Percentiles rank a stretch among this genome's conserved stretches.
phyloP scores from a whole-genome alignment of 2,888 invertebrate genomes.

The Euplexia lucipara region DNA sequence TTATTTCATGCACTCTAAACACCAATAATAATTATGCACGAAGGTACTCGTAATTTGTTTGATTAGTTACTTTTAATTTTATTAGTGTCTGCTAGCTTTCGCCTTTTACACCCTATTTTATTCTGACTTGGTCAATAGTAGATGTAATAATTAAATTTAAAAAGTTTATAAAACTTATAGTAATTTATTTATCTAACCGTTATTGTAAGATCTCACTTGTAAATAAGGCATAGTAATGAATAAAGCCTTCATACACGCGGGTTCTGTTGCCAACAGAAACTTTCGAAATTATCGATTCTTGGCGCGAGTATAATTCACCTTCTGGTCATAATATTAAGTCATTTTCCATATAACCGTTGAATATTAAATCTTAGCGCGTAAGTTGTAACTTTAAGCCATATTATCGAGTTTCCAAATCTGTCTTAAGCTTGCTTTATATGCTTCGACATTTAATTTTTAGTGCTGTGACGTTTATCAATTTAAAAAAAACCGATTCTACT shows the following conservation, averaged over 20 bases:
- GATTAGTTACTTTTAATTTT: slow-evolving; percentile 55
- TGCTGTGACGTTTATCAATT: slow-evolving; percentile 44
- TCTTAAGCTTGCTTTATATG: slow-evolving; percentile 55
- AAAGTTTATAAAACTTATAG: slow-evolving; percentile 85
- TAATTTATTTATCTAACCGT: slow-evolving; percentile 73
- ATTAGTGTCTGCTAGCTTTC: slow-evolving; percentile 84
- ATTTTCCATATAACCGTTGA: slow-evolving; percentile 59
- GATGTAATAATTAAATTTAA: slow-evolving; percentile 69
- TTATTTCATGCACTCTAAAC: slow-evolving; percentile 2
- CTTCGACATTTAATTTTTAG: slow-evolving; percentile 51
- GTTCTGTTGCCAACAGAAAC: slow-evolving; percentile 40
- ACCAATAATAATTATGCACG: slow-evolving; percentile 20
- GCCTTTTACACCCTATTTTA: slow-evolving; percentile 74
- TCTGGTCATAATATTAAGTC: slow-evolving; percentile 67
- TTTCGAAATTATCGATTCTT: slow-evolving; percentile 32
- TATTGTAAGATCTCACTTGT: slow-evolving; percentile 86
- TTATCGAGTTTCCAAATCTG: slow-evolving; percentile 49
- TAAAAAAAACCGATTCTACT: slow-evolving; percentile 22
- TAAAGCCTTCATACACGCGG: slow-evolving; percentile 48
- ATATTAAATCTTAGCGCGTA: slow-evolving; percentile 51
- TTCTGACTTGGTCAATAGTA: slow-evolving; percentile 81
- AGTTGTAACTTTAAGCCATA: slow-evolving; percentile 52
- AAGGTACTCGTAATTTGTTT: slow-evolving; percentile 49
- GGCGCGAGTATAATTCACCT: slow-evolving; percentile 54
- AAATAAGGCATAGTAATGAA: slow-evolving; percentile 75